Evolutionary conservation across 2,797 vertebrate genomes (phyloP).

Genomic region (Micrastur ruficollis): DNA sequence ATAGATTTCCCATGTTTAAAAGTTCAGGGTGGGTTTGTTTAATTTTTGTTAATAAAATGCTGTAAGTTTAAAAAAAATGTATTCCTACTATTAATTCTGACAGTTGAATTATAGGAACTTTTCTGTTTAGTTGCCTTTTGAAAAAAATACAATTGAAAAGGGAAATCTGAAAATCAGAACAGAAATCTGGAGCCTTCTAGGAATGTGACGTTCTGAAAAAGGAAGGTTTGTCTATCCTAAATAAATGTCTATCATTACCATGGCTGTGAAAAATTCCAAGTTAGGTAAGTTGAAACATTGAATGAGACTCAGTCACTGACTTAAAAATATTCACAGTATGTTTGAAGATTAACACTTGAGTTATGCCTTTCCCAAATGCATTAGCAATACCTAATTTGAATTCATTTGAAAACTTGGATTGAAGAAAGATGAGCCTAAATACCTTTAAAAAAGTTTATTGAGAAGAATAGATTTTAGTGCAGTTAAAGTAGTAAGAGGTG

Average conservation of each 20-base stretch:
- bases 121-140: neutral
- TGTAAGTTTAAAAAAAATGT: neutral
- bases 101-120: neutral
- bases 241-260: neutral
- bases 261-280: neutral
- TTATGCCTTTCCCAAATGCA: neutral
- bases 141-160: neutral
- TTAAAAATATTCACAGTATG: neutral
- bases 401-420: neutral
- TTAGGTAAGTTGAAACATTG: neutral
- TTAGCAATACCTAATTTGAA: neutral
- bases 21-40: neutral
- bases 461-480: neutral
- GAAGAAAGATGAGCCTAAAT: neutral
- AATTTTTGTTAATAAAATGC: neutral
- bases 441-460: neutral
- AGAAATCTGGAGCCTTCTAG: neutral
- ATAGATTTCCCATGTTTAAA: neutral
- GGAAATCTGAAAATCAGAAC: neutral
- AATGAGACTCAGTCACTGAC: neutral
- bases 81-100: neutral
- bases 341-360: neutral
- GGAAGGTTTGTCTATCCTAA: neutral
- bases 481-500: neutral
- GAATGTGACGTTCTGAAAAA: neutral